Evolutionary conservation across 2,888 invertebrate genomes (phyloP), one percentile per base, ranked within the genome.

Genomic region (Ypsolopha sequella): DNA sequence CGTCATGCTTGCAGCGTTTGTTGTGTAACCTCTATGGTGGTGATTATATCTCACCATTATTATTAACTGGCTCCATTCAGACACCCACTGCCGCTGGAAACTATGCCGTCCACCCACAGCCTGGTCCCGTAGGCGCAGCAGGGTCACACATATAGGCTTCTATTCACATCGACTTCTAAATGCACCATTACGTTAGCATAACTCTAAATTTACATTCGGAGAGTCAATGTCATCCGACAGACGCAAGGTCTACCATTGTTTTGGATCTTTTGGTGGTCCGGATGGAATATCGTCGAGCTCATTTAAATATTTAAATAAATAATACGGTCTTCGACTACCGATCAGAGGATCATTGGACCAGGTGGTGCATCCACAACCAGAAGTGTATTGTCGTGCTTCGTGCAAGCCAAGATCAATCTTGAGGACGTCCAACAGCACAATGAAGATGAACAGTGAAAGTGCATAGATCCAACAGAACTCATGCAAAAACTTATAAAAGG

Each of bases 31-130:
- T 82, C 75, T 78, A 80, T 76, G 80, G 70, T 70, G 81, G 85
- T 84, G 85, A 86, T 86, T 85, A 84, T 78, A 85, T 85, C 84
- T 84, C 85, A 82, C 84, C 85, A 86, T 85, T 84, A 85, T 85
- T 85, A 85, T 84, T 80, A 81, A 84, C 80, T 81, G 82, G 82
- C 84, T 84, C 82, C 82, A 86, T 86, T 84, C 76, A 80, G 77
- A 82, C 85, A 86, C 85, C 85, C 85, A 86, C 85, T 79, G 84
- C 71, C 73, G 80, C 75, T 73, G 70, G 77, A 80, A 80, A 54
- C 79, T 85, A 85, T 85, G 85, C 77, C 84, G 85, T 86, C 84
- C 85, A 84, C 85, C 85, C 85, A 86, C 85, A 65, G 73, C 66
- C 66, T 74, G 77, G 79, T 82, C 79, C 80, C 84, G 85, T 85